Percentiles rank a stretch among this genome's conserved stretches.
Evolutionary conservation across 2,113 vertebrate species (phyloP).

Genomic region (Indicator maculatus): DNA sequence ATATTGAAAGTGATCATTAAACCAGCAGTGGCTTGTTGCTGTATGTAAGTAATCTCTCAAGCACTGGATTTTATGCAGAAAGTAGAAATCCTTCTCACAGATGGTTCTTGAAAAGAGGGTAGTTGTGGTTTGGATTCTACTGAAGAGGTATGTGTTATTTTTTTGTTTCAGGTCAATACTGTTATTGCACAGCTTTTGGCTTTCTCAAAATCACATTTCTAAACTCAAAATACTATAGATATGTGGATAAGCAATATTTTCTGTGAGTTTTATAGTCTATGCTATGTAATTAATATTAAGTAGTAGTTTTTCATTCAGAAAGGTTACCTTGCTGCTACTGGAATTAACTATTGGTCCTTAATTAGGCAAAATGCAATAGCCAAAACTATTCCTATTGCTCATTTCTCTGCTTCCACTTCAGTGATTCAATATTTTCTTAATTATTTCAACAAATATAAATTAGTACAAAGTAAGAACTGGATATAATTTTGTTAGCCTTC

Average conservation of each 20-base stretch:
- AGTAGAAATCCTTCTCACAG: neutral
- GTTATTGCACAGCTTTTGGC: neutral
- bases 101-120: neutral
- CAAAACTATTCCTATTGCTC: neutral
- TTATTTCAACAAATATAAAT: neutral
- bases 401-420: neutral
- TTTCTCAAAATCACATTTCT: neutral
- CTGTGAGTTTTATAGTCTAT: neutral
- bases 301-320: neutral
- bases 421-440: neutral
- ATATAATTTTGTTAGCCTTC: neutral
- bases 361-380: neutral
- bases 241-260: neutral
- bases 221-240: neutral
- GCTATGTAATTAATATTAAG: neutral
- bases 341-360: neutral
- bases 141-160: neutral
- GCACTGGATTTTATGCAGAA: neutral
- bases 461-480: neutral
- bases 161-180: neutral
- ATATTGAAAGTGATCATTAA: neutral
- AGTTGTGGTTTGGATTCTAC: neutral
- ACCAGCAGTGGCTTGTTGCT: neutral
- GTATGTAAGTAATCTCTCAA: neutral
- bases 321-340: rapidly evolving